Percentiles rank a stretch among this genome's conserved stretches.
These are phyloP conservation scores for Delia radicum DNA, from an alignment of 1,140 invertebrate species.

Conservation along the genomic window DNA sequence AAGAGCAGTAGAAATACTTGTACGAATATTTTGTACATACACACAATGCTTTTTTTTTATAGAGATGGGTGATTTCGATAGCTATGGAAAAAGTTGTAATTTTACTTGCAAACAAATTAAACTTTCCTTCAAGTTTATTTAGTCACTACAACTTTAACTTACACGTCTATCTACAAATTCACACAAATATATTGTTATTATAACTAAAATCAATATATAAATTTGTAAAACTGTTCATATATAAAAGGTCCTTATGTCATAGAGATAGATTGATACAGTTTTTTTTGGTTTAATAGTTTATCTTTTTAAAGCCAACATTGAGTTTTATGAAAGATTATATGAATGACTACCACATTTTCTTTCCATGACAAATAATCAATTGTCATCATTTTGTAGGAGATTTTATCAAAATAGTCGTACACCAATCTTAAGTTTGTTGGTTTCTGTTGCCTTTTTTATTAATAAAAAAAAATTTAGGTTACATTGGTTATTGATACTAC, in stretches of 20 bases:
- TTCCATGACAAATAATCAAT: background rate
- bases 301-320: background rate
- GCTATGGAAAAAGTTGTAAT: background rate
- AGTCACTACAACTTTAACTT: background rate
- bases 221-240: no score
- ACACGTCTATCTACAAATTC: background rate
- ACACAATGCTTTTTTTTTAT: background rate
- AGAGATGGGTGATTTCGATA: background rate
- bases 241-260: no score
- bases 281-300: no score
- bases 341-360: background rate
- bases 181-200: background rate
- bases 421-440: background rate
- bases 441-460: background rate
- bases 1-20: background rate
- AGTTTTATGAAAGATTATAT: background rate
- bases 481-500: no score
- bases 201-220: background rate
- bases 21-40: no score
- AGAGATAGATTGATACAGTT: no score
- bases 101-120: background rate
- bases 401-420: background rate
- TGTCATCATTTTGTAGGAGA: background rate
- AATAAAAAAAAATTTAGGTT: background rate
- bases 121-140: background rate